Evolutionary conservation across 2,888 invertebrate species (phyloP).

Genomic region (Fragum fragum): DNA sequence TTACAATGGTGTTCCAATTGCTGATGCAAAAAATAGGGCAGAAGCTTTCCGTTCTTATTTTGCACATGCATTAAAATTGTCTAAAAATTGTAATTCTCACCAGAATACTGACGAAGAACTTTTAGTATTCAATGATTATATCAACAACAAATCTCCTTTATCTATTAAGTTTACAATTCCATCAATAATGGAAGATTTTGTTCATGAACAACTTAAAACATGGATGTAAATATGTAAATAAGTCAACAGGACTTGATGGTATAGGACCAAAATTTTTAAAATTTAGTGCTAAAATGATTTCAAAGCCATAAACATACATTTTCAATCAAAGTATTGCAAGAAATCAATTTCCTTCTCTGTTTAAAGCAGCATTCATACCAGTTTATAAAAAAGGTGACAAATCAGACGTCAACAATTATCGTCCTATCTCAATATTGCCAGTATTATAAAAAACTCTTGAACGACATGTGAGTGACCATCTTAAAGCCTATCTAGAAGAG

Average conservation of each 20-base stretch:
- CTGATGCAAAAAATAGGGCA: not conserved
- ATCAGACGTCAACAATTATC: too few species aligned
- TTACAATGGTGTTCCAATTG: not conserved
- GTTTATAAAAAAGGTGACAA: too few species aligned
- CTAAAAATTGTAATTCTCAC: too few species aligned
- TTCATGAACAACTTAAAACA: not conserved
- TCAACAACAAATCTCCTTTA: not conserved
- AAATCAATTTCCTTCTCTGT: too few species aligned
- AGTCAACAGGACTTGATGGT: constrained; percentile 1
- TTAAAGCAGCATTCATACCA: not conserved
- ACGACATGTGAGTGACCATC: too few species aligned
- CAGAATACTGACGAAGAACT: too few species aligned
- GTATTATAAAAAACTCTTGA: too few species aligned
- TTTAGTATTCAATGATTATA: not conserved
- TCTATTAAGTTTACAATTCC: not conserved
- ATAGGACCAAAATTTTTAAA: not conserved
- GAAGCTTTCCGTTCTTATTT: not conserved
- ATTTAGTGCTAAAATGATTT: not conserved
- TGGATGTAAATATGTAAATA: not conserved
- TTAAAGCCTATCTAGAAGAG: too few species aligned
- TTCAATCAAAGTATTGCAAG: not conserved
- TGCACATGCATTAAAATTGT: not conserved
- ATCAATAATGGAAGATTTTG: not conserved
- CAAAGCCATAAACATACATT: not conserved
- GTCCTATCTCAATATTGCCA: too few species aligned